Conservation (phyloP, 1,140 invertebrate species). For the Rhagoletis zephyria region DNA sequence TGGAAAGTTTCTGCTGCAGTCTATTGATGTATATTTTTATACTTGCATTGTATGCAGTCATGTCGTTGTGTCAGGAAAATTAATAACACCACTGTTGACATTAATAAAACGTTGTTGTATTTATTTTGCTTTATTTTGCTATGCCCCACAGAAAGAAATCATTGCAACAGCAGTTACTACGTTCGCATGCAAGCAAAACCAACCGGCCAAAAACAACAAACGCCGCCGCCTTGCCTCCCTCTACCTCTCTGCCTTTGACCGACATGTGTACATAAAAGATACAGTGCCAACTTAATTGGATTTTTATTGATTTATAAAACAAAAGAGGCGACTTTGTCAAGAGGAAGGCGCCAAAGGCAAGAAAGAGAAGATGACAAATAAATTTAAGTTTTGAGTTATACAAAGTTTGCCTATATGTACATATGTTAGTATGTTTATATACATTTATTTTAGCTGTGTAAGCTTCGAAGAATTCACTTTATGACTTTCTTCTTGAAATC, state of each 20-base stretch:
- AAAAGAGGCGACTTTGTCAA: constrained; percentile 47
- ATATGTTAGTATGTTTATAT: neutral
- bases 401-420: neutral
- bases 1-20: too few species aligned
- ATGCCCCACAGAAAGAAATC: neutral
- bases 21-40: neutral
- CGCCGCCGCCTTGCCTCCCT: neutral
- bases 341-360: neutral
- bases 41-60: neutral
- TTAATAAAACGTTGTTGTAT: constrained; percentile 30
- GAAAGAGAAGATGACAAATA: neutral
- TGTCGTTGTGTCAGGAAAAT: constrained; percentile 1
- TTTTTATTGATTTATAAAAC: constrained; percentile 51
- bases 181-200: neutral
- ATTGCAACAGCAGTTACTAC: constrained; percentile 7
- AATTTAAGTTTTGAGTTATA: neutral
- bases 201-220: too few species aligned
- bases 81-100: constrained; percentile 44
- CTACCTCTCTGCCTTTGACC: too few species aligned
- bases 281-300: constrained; percentile 34
- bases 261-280: neutral
- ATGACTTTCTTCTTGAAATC: constrained; percentile 11
- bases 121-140: neutral
- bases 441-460: neutral
- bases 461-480: neutral